Evolutionary conservation across 1,140 invertebrate genomes (phyloP), one percentile per base, ranked within the genome.

Genomic region (Rhynchophorus ferrugineus): DNA sequence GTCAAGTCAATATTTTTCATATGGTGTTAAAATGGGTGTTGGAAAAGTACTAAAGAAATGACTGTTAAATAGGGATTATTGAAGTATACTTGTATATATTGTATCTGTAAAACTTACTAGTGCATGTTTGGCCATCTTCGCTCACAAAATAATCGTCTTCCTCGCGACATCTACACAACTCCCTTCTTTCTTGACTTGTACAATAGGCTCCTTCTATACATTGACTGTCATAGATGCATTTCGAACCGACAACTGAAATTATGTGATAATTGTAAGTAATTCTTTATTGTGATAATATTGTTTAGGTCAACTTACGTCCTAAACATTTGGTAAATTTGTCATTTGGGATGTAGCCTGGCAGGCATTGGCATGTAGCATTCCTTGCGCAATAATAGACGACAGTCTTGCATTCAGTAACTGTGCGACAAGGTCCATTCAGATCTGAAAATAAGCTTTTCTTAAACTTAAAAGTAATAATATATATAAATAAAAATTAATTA

Each of bases 161-260:
- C 34, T 42, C 38, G 14, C 22, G 20, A 13, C 52, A 54, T 17
- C 24, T 19, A 29, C 52, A 54, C 17, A 14, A 21, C 14, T 42
- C 52, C n/a, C 34, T 35, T 19, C 45, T 39, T 22, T 54, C 44
- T 1, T 3, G 22, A n/a, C 43, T 43, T 3, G 50, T 39, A 35
- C 52, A 54, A 22, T 48, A 54, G 1, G 52, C 52, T 3, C 52
- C 52, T 22, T 54, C 52, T n/a, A 54, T 47, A 20, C 52, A 54
- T n/a, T 54, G 52, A n/a, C 33, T 35, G 45, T 54, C 52, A 22
- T 54, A 54, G n/a, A 35, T 43, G 16, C 52, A 54, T 22, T 29
- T 47, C 1, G 39, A 42, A 19, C 45, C 52, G n/a, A 54, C 18
- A 42, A 21, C 52, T 54, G 19, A 43, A 43, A 43, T 8, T 39